Evolutionary conservation across 1,140 invertebrate species (phyloP), one percentile per base, ranked within the genome.

Genomic region (Batillaria attramentaria): DNA sequence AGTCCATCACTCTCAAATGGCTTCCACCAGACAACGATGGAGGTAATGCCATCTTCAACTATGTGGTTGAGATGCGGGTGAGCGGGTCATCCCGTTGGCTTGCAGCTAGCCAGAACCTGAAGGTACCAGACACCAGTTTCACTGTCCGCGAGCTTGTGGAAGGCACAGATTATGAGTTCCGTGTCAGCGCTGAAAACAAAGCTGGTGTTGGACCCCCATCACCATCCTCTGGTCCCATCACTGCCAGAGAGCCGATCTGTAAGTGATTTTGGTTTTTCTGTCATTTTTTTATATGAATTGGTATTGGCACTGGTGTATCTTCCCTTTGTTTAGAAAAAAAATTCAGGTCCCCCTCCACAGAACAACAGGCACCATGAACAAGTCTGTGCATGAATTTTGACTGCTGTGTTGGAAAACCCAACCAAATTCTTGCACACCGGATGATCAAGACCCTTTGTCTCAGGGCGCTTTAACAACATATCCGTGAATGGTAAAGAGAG

Each of bases 81-180:
- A 84, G 87, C 60, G 94, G 96, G 78, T 97, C 97, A 42, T 86
- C 79, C 24, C 88, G 86, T 74, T 91, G 90, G 91, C 75, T 86
- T 28, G 77, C 79, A 42, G 85, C 83, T 46, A 86, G 81, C 68
- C 80, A 86, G 68, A 96, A 97, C 88, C 94, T 97, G 70, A 96
- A 97, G 35, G 83, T 89, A 16, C 80, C 87, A 41, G 87, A 87
- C 3, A 87, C 84, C 24, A 85, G 65, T 16, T 89, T 86, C 69
- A 85, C 79, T n/a, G 85, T 90, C 1, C 87, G 74, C 50, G 95
- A 96, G 82, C 91, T 99, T 8, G 95, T 93, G 4, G 97, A 99
- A 92, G 97, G 96, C 42, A 96, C 97, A 87, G 96, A 98, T 90
- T 99, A 99, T 89, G 97, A 99, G 91, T 99, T 99, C 93, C 94